Conservation (phyloP, 2,113 vertebrate genomes). For the Artemisiospiza belli region DNA sequence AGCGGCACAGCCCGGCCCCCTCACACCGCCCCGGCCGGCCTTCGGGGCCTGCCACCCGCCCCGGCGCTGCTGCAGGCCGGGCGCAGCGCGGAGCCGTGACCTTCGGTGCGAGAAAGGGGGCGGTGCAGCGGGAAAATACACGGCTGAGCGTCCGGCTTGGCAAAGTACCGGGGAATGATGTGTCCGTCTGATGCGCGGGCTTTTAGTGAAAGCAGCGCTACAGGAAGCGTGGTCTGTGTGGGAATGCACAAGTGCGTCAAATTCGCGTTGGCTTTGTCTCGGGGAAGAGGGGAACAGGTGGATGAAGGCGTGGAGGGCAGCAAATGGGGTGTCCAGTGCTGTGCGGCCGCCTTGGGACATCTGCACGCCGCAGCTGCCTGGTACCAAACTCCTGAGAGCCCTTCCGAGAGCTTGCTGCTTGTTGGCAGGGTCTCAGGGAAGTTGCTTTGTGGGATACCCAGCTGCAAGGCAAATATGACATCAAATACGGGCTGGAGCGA, state of each 20-base stretch:
- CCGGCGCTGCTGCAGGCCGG: too few relatives aligned
- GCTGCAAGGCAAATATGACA: neutral
- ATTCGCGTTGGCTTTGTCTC: neutral
- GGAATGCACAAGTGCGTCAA: accelerated
- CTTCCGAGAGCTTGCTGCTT: too few relatives aligned
- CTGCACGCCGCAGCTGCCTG: neutral
- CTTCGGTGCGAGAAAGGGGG: accelerated
- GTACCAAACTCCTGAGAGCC: neutral
- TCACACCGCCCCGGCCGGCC: neutral
- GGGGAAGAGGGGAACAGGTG: neutral
- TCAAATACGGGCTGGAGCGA: neutral
- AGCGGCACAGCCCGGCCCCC: neutral
- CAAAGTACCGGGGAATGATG: neutral
- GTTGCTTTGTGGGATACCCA: neutral
- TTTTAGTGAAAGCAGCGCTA: neutral
- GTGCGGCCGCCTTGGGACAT: accelerated
- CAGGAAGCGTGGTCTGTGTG: neutral
- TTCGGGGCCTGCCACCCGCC: accelerated
- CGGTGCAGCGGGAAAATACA: accelerated
- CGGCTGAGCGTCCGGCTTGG: accelerated
- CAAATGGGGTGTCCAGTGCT: accelerated
- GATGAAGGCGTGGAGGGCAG: neutral
- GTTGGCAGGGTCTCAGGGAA: accelerated
- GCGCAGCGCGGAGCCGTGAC: too few relatives aligned
- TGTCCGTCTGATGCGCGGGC: neutral